These are phyloP conservation scores for Eidolon dupreanum DNA, from an alignment of 2,797 vertebrate species.

Conservation along the genomic window DNA sequence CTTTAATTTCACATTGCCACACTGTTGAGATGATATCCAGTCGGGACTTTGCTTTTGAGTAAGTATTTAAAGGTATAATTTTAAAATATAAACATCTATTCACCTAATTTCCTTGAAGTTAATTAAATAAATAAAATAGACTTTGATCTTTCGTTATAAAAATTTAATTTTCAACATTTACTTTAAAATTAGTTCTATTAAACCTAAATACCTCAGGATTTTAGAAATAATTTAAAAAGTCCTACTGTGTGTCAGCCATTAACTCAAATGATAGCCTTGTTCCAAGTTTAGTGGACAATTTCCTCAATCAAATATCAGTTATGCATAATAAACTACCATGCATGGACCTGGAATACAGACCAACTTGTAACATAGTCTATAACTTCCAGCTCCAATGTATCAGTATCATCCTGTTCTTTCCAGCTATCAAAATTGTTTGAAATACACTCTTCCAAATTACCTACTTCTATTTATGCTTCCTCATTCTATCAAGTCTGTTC, in stretches of 20 bases:
- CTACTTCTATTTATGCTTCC: not conserved
- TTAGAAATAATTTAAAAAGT: not conserved
- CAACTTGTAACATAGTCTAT: not conserved
- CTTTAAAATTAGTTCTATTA: not conserved
- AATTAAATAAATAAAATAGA: not conserved
- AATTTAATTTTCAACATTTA: not conserved
- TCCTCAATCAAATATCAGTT: not conserved
- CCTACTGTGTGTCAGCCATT: not conserved
- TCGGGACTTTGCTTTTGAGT: not conserved
- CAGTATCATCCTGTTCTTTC: not conserved
- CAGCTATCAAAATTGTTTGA: not conserved
- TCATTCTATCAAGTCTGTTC: not conserved
- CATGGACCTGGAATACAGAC: not conserved
- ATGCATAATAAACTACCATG: not conserved
- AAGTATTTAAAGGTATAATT: not conserved
- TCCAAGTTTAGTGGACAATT: not conserved
- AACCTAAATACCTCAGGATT: not conserved
- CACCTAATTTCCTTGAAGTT: not conserved
- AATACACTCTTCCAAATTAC: not conserved
- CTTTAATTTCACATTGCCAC: not conserved
- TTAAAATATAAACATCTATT: not conserved
- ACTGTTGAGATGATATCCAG: not conserved
- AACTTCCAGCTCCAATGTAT: not conserved
- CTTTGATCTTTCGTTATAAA: not conserved
- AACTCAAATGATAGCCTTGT: not conserved